Evolutionary conservation across 2,888 invertebrate species (phyloP).

Genomic region (Drosophila conformis): DNA sequence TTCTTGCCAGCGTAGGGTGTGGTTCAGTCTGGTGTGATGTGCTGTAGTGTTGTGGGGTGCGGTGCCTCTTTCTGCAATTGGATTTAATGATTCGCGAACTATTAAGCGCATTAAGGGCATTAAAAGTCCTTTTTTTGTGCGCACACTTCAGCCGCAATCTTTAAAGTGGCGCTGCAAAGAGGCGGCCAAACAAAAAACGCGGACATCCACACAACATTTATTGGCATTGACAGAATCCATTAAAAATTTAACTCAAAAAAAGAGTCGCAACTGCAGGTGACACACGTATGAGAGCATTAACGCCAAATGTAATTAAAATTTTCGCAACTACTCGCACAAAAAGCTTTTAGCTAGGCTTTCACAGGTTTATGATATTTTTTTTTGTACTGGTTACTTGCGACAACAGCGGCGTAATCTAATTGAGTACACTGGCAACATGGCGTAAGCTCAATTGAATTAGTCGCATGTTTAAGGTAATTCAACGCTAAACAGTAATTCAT

Average conservation of each 20-base stretch:
- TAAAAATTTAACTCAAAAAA: conserved; percentile 62
- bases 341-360: conserved; percentile 66
- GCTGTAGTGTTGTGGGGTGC: conserved; percentile 6
- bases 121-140: conserved; percentile 39
- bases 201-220: conserved; percentile 61
- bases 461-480: conserved; percentile 26
- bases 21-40: not conserved
- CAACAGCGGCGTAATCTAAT: conserved; percentile 57
- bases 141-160: conserved; percentile 32
- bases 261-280: conserved; percentile 40
- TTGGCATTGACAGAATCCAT: conserved; percentile 76
- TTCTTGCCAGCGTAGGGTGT: conserved; percentile 18
- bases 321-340: conserved; percentile 42
- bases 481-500: conserved; percentile 14
- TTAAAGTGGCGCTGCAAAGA: conserved; percentile 29
- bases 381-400: conserved; percentile 4
- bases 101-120: conserved; percentile 72
- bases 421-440: conserved; percentile 49
- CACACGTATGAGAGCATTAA: conserved; percentile 43
- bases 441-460: conserved; percentile 65
- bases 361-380: conserved; percentile 7
- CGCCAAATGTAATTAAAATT: conserved; percentile 69
- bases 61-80: conserved; percentile 54
- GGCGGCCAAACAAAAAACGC: conserved; percentile 31
- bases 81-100: conserved; percentile 78